A percentile compares a stretch with the other conserved stretches of the same genome.
Conservation (phyloP, 2,113 vertebrate species). For the Hydrolagus affinis region DNA sequence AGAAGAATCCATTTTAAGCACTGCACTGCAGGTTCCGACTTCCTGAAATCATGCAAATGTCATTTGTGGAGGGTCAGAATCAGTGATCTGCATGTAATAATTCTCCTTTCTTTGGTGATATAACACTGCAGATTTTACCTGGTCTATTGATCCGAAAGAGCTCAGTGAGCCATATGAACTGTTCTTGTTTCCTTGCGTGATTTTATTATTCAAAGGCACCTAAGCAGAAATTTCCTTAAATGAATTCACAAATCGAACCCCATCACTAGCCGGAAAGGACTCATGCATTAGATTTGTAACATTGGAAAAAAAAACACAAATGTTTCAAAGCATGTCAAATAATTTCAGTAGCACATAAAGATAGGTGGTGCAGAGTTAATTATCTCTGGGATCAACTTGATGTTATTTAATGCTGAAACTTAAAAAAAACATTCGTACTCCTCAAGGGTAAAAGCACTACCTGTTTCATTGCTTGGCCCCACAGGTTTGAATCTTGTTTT, state of each 20-base stretch:
- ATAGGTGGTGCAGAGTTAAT: constrained; percentile 23
- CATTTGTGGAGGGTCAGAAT: neutral
- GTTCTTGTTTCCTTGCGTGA: neutral
- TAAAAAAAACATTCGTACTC: too few species aligned
- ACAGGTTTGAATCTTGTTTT: too few species aligned
- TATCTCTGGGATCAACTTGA: constrained; percentile 12
- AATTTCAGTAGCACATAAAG: constrained; percentile 7
- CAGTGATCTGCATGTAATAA: neutral
- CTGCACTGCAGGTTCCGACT: neutral
- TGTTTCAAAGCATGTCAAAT: constrained; percentile 27
- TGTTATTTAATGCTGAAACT: too few species aligned
- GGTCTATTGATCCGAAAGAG: neutral
- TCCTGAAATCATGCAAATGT: too few species aligned
- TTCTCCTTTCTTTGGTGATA: neutral
- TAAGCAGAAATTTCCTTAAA: too few species aligned
- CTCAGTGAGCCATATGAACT: neutral
- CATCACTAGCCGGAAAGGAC: too few species aligned
- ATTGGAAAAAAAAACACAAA: neutral
- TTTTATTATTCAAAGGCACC: neutral
- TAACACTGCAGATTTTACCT: too few species aligned
- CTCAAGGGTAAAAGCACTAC: too few species aligned
- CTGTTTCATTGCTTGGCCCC: too few species aligned
- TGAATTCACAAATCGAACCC: too few species aligned
- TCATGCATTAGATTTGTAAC: neutral
- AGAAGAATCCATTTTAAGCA: too few species aligned